Base-by-base conservation (phyloP, 2,797 vertebrate genomes). In the Loris lydekkerianus region DNA sequence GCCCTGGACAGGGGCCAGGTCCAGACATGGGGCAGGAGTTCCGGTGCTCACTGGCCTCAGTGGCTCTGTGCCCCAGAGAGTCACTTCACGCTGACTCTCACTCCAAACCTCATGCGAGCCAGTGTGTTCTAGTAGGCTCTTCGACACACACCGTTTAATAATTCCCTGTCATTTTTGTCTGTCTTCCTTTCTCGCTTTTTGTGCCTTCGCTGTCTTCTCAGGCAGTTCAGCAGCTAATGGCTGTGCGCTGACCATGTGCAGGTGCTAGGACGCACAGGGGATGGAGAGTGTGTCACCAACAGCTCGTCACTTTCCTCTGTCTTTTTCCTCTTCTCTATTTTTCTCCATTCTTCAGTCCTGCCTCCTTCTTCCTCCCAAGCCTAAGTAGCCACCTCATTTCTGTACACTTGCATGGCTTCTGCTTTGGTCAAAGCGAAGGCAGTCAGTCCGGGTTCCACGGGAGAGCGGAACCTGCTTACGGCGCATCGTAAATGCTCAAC, bases 41-140 rank as follows among this genome's bases (percentile, higher is more conserved):
- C 31, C 3, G 25, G 70, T 46, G 40, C 5, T 5, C 7, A 31
- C 0, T 9, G 10, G 2, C 34, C n/a, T 0, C 23, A 25, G 34
- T 14, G n/a, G 23, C 81, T 77, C 65, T 86, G 46, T 5, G 40
- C 40, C 46, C 65, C 13, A 20, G 49, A 60, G 25, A 49, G 65
- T 63, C 20, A 21, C 10, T 72, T 75, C 61, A 20, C 23, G 86
- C 10, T 40, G 56, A 75, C 11, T 27, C 2, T 23, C 60, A 56
- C 46, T 21, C 6, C 70, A 53, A 15, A 53, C 13, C 4, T 4
- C 46, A 21, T 34, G 20, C 0, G 23, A 86, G 7, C 20, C 8
- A 4, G 2, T 2, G 0, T 34, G 15, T 69, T 88, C 90, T 46
- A 84, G 60, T 31, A 40, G 61, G 13, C 56, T 91, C 92, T 95